Conservation (phyloP, 2,113 vertebrate genomes). For the Hippocampus zosterae region DNA sequence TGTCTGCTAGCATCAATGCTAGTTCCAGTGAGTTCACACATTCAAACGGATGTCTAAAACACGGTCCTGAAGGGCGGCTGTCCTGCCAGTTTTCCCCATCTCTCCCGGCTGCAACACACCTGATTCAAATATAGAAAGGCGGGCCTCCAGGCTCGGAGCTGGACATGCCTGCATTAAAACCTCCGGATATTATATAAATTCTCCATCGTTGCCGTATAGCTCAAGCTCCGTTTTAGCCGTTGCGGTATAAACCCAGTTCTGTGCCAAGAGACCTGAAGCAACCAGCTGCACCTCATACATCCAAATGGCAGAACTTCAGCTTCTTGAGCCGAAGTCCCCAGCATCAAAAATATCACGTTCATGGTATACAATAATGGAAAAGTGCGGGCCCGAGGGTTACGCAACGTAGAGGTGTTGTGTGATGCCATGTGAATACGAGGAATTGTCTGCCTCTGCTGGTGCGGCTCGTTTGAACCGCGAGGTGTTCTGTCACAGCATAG, state of each 20-base stretch:
- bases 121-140: no score
- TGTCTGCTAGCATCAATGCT: constrained; percentile 31
- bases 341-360: constrained; percentile 32
- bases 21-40: constrained; percentile 25
- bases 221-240: neutral
- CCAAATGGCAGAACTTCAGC: neutral
- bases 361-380: constrained; percentile 40
- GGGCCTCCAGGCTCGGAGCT: no score
- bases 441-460: constrained; percentile 38
- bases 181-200: constrained; percentile 1
- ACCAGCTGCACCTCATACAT: constrained; percentile 8
- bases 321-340: neutral
- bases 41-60: neutral
- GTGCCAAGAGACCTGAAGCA: neutral
- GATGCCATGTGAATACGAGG: constrained; percentile 49
- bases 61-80: no score
- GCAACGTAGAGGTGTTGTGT: constrained; percentile 44
- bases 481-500: constrained; percentile 30
- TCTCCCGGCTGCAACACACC: no score
- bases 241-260: constrained; percentile 2
- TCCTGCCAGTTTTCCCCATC: no score
- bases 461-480: constrained; percentile 26
- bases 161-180: neutral
- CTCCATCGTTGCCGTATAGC: neutral
- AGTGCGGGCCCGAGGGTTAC: constrained; percentile 34